Conservation (phyloP, 2,888 invertebrate species). For the Hyalella azteca region DNA sequence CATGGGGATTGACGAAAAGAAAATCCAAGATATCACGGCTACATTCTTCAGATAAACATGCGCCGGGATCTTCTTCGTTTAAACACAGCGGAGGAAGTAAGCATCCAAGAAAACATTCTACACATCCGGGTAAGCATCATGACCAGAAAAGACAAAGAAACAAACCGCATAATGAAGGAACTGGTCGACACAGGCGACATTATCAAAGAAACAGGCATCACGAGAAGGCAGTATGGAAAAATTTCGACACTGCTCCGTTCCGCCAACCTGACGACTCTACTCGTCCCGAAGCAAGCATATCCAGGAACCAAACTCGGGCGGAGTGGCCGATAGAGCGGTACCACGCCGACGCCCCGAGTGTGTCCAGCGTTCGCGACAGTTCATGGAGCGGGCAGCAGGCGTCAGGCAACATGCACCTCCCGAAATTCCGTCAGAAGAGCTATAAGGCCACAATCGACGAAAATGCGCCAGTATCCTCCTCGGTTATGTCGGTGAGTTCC, state of each 20-base stretch:
- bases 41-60: no score
- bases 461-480: conserved; percentile 6
- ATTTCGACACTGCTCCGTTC: conserved; percentile 6
- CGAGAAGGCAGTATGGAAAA: background rate
- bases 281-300: background rate
- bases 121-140: background rate
- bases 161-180: background rate
- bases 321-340: background rate
- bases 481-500: conserved; percentile 30
- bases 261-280: background rate
- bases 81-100: no score
- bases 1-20: no score
- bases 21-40: no score
- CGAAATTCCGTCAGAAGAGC: background rate
- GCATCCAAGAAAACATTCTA: no score
- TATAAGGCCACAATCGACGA: conserved; percentile 16
- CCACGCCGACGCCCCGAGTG: background rate
- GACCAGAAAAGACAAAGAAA: background rate
- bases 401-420: conserved; percentile 11
- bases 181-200: background rate
- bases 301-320: background rate
- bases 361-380: background rate
- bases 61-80: no score
- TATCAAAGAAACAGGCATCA: background rate
- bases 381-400: background rate